Evolutionary conservation across 1,140 invertebrate species (phyloP), one percentile per base, ranked within the genome.

Genomic region (Caenorhabditis latens): DNA sequence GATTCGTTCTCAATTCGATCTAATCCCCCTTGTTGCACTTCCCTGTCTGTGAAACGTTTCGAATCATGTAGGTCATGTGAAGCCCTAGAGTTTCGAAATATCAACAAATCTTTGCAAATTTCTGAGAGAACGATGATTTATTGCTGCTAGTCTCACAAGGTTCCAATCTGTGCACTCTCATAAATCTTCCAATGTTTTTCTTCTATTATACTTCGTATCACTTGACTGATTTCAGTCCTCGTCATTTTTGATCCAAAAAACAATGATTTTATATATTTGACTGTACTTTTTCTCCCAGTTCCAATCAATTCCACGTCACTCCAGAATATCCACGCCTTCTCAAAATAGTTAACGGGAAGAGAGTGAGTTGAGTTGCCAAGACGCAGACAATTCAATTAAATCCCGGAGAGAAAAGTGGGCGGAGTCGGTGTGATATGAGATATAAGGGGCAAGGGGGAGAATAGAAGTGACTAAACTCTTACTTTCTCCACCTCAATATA

Each of bases 351-450:
- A n/a, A 53, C 16, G 16, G 9, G 40, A n/a, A 65, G 16, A 40
- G 40, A 40, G 61, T 40, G 61, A 65, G 24, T 16, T 65, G 61
- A 65, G 61, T 65, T 11, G 3, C 5, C n/a, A 42, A 71, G 65
- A 48, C 65, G 65, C 65, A 71, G 65, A 71, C 65, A 71, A 71
- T 71, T 71, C 65, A 71, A 71, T 71, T 19, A 71, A 71, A 71
- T 46, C 65, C 19, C 19, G 13, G 24, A 65, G 32, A 32, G 50
- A 13, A 61, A 42, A 71, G 46, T 13, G 65, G 65, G 65, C 65
- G 65, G 65, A 71, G 65, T 16, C 16, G 24, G 24, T 13, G 65
- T 48, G 65, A 71, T 71, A 71, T 71, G 65, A 71, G 40, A 71
- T 71, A 71, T 63, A 71, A 48, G 32, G 24, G 9, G 32, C n/a